Base-by-base conservation (phyloP, 1,140 invertebrate genomes). In the Orius insidiosus region DNA sequence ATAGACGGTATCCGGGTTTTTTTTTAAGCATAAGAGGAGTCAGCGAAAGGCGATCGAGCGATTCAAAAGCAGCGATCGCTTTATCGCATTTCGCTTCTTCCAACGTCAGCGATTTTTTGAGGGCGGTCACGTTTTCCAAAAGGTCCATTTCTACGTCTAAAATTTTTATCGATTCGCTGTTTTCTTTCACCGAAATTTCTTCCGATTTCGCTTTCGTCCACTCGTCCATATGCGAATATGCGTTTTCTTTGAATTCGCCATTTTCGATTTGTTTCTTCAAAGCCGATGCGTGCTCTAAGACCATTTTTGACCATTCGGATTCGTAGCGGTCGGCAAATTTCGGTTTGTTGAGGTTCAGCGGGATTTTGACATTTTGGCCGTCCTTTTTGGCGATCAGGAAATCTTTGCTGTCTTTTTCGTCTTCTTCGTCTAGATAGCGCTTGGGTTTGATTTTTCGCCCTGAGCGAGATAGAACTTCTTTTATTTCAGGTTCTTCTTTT, bases 1-100 rank as follows among this genome's bases (percentile, higher is more conserved):
- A 55, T 84, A 76, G 44, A 90, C 72, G 47, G 85, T 74, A 45
- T 79, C 72, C 0, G 85, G 78, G 66, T 90, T 81, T 54, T 88
- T 89, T 24, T 54, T 87, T 75, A 18, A 92, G 60, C 78, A 88
- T 85, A 2, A 89, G 56, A 13, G 76, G 70, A 48, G 75, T 78
- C 7, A 89, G 60, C 10, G 78, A 65, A 36, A 87, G 58, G 8
- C 72, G 67, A 56, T 74, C 60, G 38, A 79, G 60, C 50, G 69
- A 68, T 46, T 75, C 69, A 64, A 80, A 68, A 1, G 64, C 59
- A 34, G 70, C 62, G 30, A 80, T 62, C 56, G 70, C 74, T 46
- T 70, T 51, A 16, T 79, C 72, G 1, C 71, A 67, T 58, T 83
- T 71, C 1, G 78, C 78, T 34, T 68, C 62, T 44, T 75, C 70